Evolutionary conservation across 2,888 invertebrate species (phyloP).

Genomic region (Leucophenga montana): DNA sequence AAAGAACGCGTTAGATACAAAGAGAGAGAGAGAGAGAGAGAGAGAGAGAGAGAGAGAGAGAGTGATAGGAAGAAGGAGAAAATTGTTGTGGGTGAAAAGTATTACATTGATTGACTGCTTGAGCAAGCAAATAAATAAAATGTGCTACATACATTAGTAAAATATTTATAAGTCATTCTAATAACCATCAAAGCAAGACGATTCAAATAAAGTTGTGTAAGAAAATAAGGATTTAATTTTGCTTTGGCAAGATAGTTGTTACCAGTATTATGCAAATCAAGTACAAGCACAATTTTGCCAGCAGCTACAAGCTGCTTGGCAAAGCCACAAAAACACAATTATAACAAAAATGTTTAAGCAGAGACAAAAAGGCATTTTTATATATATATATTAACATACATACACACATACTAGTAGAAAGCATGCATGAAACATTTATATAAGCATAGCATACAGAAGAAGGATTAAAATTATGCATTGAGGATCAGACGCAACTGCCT

Average conservation of each 20-base stretch:
- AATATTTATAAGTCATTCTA: too few species aligned
- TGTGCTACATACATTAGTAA: too few species aligned
- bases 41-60: neutral
- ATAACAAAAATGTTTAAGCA: neutral
- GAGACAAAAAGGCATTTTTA: neutral
- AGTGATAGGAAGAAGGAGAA: too few species aligned
- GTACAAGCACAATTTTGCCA: neutral
- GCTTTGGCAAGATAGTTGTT: neutral
- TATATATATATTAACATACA: too few species aligned
- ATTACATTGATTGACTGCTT: too few species aligned
- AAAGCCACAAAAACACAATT: constrained; percentile 8
- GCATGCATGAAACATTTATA: constrained; percentile 17
- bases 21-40: neutral
- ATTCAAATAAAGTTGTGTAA: too few species aligned
- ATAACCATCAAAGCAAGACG: too few species aligned
- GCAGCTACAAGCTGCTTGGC: too few species aligned
- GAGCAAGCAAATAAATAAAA: too few species aligned
- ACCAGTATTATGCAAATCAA: constrained; percentile 17
- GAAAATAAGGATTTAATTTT: neutral
- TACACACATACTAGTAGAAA: neutral
- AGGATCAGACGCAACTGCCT: constrained; percentile 52
- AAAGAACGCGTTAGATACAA: neutral
- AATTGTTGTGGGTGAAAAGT: too few species aligned
- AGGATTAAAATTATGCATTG: constrained; percentile 63
- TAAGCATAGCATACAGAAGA: constrained; percentile 51